Percentiles rank a stretch among this genome's conserved stretches.
Evolutionary conservation across 2,888 invertebrate species (phyloP).

Genomic region (Hypercompe scribonia): DNA sequence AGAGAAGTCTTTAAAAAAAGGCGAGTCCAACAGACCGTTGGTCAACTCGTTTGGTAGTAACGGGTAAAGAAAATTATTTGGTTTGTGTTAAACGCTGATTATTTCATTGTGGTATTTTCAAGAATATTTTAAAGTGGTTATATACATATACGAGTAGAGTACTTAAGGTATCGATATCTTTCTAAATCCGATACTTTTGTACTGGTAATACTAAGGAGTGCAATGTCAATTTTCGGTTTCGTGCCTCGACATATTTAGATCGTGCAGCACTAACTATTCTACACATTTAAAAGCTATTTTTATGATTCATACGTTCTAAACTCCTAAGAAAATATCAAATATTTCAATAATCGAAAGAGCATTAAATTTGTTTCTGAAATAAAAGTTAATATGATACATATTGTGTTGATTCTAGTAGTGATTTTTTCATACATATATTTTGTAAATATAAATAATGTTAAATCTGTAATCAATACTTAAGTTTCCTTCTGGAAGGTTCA

Average conservation of each 20-base stretch:
- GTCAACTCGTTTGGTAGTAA: no score
- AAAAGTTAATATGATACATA: not conserved
- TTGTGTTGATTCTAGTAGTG: not conserved
- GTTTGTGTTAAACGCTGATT: no score
- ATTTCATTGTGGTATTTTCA: no score
- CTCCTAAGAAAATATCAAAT: not conserved
- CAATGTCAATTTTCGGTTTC: not conserved
- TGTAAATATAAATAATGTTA: not conserved
- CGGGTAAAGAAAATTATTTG: no score
- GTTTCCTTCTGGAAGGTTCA: constrained; percentile 64
- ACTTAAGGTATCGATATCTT: no score
- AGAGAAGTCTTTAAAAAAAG: no score
- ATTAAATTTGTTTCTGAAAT: not conserved
- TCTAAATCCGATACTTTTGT: not conserved
- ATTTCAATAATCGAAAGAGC: not conserved
- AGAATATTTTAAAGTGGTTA: no score
- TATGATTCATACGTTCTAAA: not conserved
- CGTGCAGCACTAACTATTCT: not conserved
- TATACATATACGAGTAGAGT: no score
- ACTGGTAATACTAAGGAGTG: not conserved
- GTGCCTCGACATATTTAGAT: not conserved
- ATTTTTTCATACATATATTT: no score
- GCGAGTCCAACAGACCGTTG: no score
- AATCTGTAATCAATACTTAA: not conserved
- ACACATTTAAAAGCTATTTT: not conserved